Conservation (phyloP, 1,140 invertebrate genomes). For the Phocides pigmalion region DNA sequence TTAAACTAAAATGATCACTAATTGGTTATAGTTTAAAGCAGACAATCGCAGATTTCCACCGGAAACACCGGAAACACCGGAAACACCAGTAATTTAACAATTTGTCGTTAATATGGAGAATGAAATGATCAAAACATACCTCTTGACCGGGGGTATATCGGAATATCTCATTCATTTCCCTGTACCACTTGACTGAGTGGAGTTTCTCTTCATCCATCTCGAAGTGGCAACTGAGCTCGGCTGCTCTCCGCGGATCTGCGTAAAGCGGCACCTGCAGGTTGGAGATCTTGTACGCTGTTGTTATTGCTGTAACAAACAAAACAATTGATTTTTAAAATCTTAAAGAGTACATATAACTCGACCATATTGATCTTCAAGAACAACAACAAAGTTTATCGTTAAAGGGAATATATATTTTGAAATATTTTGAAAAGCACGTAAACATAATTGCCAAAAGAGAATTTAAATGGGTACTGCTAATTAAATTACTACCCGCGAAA, state of each 20-base stretch:
- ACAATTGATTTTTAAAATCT: no score
- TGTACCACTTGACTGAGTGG: slow-evolving; percentile 75
- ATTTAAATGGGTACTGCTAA: not conserved
- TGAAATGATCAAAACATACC: slow-evolving; percentile 37
- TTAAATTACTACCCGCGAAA: not conserved
- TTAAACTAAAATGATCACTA: no score
- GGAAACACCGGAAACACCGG: no score
- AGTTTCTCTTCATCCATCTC: slow-evolving; percentile 69
- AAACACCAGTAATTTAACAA: no score
- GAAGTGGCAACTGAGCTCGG: slow-evolving; percentile 73
- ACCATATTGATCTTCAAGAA: no score
- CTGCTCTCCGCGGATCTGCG: slow-evolving; percentile 71
- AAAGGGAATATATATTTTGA: not conserved
- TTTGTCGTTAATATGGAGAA: not conserved
- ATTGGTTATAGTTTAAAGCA: no score
- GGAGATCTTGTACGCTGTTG: slow-evolving; percentile 67
- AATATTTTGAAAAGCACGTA: not conserved
- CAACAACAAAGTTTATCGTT: no score
- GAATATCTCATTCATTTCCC: slow-evolving; percentile 74
- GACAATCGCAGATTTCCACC: no score
- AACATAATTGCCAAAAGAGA: not conserved
- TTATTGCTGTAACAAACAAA: slow-evolving; percentile 53
- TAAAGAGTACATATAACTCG: no score
- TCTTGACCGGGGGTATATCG: slow-evolving; percentile 69
- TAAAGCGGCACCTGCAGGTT: slow-evolving; percentile 72